phyloP scores from a whole-genome alignment of 2,113 vertebrate species.

The Chiloscyllium plagiosum region DNA sequence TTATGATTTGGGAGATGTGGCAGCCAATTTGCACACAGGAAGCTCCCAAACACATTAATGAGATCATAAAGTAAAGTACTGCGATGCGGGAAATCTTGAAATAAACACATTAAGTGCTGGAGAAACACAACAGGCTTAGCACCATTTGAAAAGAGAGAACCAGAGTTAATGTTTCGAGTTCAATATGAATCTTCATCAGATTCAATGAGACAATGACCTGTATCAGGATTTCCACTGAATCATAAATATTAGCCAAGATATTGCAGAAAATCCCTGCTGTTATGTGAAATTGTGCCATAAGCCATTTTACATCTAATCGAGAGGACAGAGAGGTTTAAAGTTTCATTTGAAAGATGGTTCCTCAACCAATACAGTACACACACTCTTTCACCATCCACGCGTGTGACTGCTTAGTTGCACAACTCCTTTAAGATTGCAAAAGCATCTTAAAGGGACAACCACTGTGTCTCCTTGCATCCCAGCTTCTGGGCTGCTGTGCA shows the following conservation, averaged over 20 bases:
- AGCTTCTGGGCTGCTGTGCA: not conserved
- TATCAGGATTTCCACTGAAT: not conserved
- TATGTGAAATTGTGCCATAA: not conserved
- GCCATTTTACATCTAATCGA: not conserved
- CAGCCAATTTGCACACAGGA: not conserved
- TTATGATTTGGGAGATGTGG: not conserved
- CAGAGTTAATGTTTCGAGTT: too few species aligned
- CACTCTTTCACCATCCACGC: too few species aligned
- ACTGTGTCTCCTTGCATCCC: too few species aligned
- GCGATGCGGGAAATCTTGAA: too few species aligned
- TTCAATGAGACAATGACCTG: not conserved
- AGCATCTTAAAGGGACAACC: too few species aligned
- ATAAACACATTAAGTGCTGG: too few species aligned
- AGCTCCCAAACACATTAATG: not conserved
- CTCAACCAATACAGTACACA: not conserved
- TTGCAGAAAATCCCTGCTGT: not conserved
- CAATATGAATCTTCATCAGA: too few species aligned
- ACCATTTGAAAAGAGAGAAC: too few species aligned
- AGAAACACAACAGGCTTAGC: too few species aligned
- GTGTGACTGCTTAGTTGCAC: not conserved
- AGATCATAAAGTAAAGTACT: not conserved
- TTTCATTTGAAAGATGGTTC: not conserved
- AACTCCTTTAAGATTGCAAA: not conserved
- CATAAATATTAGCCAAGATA: not conserved
- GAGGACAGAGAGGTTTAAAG: not conserved